phyloP scores from a whole-genome alignment of 2,888 invertebrate species.

The Epinotia nisella region DNA sequence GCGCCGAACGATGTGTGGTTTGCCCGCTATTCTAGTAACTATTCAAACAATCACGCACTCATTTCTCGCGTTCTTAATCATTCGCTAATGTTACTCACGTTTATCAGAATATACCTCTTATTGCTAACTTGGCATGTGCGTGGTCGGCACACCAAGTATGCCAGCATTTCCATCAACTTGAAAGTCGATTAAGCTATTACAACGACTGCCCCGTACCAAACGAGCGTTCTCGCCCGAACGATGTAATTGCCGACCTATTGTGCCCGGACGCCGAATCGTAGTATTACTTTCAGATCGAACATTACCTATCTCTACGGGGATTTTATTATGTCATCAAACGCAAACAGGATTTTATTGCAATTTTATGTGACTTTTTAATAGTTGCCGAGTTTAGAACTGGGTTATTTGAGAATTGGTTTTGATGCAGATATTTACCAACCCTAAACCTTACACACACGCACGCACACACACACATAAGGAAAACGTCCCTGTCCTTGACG shows the following conservation, averaged over 20 bases:
- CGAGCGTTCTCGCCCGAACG: slow-evolving; percentile 49
- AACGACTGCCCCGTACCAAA: background rate
- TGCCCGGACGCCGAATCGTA: slow-evolving; percentile 62
- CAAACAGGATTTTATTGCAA: slow-evolving; percentile 50
- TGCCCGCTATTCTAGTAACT: no score
- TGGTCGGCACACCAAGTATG: background rate
- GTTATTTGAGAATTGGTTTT: background rate
- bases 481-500: no score
- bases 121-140: no score
- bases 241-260: slow-evolving; percentile 69
- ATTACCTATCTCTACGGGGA: slow-evolving; percentile 47
- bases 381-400: slow-evolving; percentile 45
- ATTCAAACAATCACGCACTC: no score
- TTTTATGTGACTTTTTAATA: slow-evolving; percentile 54
- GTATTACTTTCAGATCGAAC: slow-evolving; percentile 60
- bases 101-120: no score
- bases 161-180: background rate
- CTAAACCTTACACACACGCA: background rate
- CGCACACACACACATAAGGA: background rate
- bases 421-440: background rate
- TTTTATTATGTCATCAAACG: slow-evolving; percentile 50
- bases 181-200: slow-evolving; percentile 10
- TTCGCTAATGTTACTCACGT: no score
- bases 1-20: no score
- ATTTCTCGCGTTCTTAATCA: no score